A percentile compares a stretch with the other conserved stretches of the same genome.
These are phyloP conservation scores for Megaceryle torquata DNA, from an alignment of 2,113 vertebrate species.

Conservation along the genomic window DNA sequence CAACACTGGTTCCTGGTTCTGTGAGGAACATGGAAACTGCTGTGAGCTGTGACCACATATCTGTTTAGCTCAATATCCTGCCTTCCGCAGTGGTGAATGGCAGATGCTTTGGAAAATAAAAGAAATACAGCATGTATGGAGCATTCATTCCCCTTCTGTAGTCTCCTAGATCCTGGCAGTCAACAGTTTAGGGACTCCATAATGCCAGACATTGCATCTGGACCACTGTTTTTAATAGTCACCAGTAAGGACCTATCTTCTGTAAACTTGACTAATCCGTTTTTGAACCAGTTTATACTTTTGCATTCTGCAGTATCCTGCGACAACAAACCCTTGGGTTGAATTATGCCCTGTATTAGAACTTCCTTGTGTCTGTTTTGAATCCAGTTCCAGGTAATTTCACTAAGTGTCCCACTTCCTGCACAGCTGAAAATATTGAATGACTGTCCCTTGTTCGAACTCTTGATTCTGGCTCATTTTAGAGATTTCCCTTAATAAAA, in stretches of 20 bases:
- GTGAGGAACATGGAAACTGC: background rate
- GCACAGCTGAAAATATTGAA: background rate
- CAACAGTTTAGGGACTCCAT: background rate
- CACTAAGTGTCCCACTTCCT: background rate
- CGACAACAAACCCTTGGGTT: background rate
- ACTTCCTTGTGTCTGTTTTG: background rate
- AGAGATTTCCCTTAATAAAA: background rate
- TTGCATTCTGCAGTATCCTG: background rate
- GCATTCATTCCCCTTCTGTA: background rate
- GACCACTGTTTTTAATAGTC: background rate
- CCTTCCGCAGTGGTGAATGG: background rate
- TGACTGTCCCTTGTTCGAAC: background rate
- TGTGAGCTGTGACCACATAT: background rate
- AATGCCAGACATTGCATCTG: slow-evolving; percentile 2
- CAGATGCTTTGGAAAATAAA: slow-evolving; percentile 29
- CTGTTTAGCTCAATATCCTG: background rate
- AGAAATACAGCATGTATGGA: background rate
- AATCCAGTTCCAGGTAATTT: background rate
- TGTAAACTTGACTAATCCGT: slow-evolving; percentile 31
- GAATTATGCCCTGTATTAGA: background rate
- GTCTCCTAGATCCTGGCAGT: background rate
- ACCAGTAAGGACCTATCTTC: background rate
- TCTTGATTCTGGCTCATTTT: background rate
- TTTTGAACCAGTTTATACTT: slow-evolving; percentile 9
- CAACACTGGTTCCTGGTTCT: background rate